Base-by-base conservation (phyloP, 92 coral and sea anemone genomes). In the Siderastrea siderea region DNA sequence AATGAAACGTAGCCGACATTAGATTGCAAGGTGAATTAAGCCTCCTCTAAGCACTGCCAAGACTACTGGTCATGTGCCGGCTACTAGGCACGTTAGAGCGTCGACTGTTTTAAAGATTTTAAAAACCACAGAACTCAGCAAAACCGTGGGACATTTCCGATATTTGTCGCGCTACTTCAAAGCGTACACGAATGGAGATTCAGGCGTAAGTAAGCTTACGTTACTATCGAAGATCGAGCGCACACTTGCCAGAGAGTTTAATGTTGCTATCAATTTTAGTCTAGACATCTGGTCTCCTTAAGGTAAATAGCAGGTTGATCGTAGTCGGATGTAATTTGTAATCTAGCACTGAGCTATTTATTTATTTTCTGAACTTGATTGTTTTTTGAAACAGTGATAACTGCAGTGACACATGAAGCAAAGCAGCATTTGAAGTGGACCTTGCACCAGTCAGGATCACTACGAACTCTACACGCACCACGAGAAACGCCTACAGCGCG, bases 211-310 rank as follows among this genome's bases (percentile, higher is more conserved):
- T 60, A 48, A 62, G 52, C 58, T 47, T n/a, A 71, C 50, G 79
- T 47, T 12, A 48, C 47, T 43, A 59, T 47, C n/a, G 61, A 19
- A 53, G 46, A 53, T 54, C 19, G n/a, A 74, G 62, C 78, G 63
- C 78, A 48, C 47, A 63, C 78, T 52, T 74, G 64, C 73, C 19
- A 9, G 80, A 7, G 72, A 84, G 64, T 82, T 70, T 45, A 68
- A 73, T 57, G 84, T 77, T 68, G 77, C 83, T 85, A 85, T 78
- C 89, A 67, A 50, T 44, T 68, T 26, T 50, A 16, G 89, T 85
- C 89, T 77, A 85, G 89, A 85, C 89, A 64, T 45, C 67, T 76
- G 17, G 89, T 55, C 87, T 63, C 47, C 84, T 45, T 63, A 52
- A 69, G 55, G 69, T 77, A 77, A 85, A 85, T 68, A 85, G 45